Conservation (phyloP, 1,140 invertebrate genomes). For the Mactra quadrangularis region DNA sequence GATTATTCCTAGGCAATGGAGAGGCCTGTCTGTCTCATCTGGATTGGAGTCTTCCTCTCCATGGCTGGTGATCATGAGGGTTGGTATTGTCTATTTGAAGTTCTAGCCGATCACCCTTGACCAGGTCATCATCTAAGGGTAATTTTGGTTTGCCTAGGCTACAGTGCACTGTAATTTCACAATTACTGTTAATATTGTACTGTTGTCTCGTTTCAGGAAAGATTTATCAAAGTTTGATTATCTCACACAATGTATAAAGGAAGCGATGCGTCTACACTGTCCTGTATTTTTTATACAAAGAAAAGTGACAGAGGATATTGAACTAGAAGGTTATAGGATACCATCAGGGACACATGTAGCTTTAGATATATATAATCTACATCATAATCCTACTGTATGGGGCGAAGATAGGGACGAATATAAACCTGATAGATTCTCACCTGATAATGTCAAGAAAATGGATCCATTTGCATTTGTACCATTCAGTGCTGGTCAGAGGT, state of each 20-base stretch:
- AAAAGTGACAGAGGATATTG: conserved; percentile 73
- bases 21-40: too few species aligned
- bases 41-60: too few species aligned
- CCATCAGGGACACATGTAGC: conserved; percentile 57
- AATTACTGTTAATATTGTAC: too few species aligned
- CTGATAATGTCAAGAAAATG: conserved; percentile 56
- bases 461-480: conserved; percentile 71
- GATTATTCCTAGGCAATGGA: too few species aligned
- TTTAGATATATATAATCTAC: conserved; percentile 63
- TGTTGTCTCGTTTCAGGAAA: conserved; percentile 62
- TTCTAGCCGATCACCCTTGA: too few species aligned
- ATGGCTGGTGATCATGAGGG: too few species aligned
- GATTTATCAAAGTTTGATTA: conserved; percentile 79
- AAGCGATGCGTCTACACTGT: conserved; percentile 81
- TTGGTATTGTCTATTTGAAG: too few species aligned
- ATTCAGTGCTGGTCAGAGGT: conserved; percentile 72
- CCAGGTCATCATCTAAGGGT: too few species aligned
- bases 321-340: conserved; percentile 59
- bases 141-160: too few species aligned
- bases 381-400: conserved; percentile 66
- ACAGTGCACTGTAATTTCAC: too few species aligned
- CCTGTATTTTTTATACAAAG: conserved; percentile 89
- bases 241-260: conserved; percentile 81
- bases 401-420: conserved; percentile 62
- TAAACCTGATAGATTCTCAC: conserved; percentile 65